Evolutionary conservation across 1,140 invertebrate species (phyloP), one percentile per base, ranked within the genome.

Genomic region (Euglossa dilemma): DNA sequence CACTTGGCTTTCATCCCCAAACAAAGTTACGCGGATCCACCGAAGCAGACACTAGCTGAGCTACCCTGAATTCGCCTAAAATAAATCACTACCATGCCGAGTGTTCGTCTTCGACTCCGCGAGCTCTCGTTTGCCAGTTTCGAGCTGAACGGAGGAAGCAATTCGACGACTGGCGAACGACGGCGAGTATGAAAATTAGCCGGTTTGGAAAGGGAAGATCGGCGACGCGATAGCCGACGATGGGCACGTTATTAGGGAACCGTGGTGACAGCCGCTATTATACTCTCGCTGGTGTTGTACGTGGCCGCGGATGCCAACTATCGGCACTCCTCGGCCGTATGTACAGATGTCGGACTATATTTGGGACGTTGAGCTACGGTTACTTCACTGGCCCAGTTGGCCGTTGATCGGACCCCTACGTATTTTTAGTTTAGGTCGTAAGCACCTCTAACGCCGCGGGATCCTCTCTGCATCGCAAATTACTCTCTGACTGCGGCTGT

Each of bases 381-480:
- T 90, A 89, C 87, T 91, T 89, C 84, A 89, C 87, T 92, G 91
- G 89, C 91, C 90, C 89, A 92, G 87, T 92, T 92, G 91, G 91
- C 91, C 79, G 81, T 87, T 86, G 84, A 91, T 91, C 85, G 87
- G 80, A 87, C 78, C 85, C 84, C 85, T 16, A 64, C 80, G 25
- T 92, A 91, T 92, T 92, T 92, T 91, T 91, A 91, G 90, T 82
- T 82, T 69, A 83, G 83, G 83, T 91, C 86, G 86, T 80, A 59
- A 82, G 86, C 63, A 71, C 76, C 52, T 69, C 43, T 76, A 75
- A 77, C 45, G 59, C 76, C 52, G 56, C 50, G 67, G 69, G 54
- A 67, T 72, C 59, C 75, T 70, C 67, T 11, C 76, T 76, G 76
- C 36, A 80, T 83, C 79, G 81, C 73, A 79, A 85, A 89, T 89